phyloP scores from a whole-genome alignment of 2,888 invertebrate genomes.

The Luffia ferchaultella region DNA sequence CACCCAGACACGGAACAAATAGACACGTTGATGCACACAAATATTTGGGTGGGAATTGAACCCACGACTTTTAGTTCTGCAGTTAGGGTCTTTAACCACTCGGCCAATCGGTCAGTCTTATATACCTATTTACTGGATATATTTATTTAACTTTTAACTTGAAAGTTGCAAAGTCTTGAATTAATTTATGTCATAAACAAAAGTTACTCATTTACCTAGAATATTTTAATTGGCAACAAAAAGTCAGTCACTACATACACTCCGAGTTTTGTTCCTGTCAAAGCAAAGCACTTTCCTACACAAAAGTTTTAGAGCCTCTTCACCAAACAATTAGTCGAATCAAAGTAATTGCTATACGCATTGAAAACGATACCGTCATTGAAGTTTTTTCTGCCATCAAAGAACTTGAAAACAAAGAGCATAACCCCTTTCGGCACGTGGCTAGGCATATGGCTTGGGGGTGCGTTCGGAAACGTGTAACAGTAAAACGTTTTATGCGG shows the following conservation, averaged over 20 bases:
- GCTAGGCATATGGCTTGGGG: constrained; percentile 37
- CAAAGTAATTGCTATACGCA: constrained; percentile 49
- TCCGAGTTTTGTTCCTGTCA: constrained; percentile 28
- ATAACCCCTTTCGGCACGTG: constrained; percentile 51
- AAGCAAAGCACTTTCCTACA: constrained; percentile 48
- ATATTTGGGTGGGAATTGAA: too few relatives aligned
- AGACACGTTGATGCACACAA: too few relatives aligned
- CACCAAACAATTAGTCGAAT: constrained; percentile 57
- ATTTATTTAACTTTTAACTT: too few relatives aligned
- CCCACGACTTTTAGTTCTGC: too few relatives aligned
- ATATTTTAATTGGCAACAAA: background rate
- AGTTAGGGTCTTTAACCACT: too few relatives aligned
- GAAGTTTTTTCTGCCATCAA: constrained; percentile 32
- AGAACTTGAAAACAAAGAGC: constrained; percentile 34
- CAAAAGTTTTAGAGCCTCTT: constrained; percentile 35
- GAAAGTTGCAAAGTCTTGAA: too few relatives aligned
- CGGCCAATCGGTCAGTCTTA: too few relatives aligned
- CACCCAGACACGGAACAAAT: too few relatives aligned
- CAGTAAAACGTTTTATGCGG: background rate
- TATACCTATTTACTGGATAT: too few relatives aligned
- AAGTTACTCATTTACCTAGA: too few relatives aligned
- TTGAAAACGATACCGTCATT: constrained; percentile 58
- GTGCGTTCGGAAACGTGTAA: constrained; percentile 12
- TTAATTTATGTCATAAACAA: too few relatives aligned
- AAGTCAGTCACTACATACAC: background rate